These are phyloP conservation scores for Cacoxenus indagator DNA, from an alignment of 2,888 invertebrate species.

Conservation along the genomic window DNA sequence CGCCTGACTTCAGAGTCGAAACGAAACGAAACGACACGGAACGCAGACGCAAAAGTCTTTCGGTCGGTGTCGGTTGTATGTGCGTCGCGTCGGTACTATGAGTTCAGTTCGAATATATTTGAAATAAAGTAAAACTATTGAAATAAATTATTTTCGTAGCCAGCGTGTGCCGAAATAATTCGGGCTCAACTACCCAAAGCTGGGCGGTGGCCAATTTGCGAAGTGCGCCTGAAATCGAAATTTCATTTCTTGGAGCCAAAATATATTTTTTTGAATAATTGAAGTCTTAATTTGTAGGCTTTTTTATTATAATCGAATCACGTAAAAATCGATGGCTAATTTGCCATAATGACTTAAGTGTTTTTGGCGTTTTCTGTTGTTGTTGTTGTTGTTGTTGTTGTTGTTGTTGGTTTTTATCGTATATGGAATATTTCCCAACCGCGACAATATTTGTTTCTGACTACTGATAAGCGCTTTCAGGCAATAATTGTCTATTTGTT, in stretches of 20 bases:
- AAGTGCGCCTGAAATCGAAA: too few relatives aligned
- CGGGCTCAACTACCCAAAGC: constrained; percentile 10
- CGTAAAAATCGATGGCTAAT: constrained; percentile 18
- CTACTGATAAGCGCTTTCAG: not conserved
- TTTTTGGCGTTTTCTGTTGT: not conserved
- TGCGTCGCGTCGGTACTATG: too few relatives aligned
- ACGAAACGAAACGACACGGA: not conserved
- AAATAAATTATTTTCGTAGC: constrained; percentile 15
- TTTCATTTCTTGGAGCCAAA: not conserved
- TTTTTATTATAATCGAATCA: constrained; percentile 17
- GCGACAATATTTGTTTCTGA: not conserved
- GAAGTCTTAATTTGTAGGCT: not conserved
- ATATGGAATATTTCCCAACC: constrained; percentile 5
- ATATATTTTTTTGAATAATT: not conserved
- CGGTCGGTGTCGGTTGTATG: constrained; percentile 3
- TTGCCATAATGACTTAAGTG: not conserved
- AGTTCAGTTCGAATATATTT: too few relatives aligned
- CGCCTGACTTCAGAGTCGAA: not conserved
- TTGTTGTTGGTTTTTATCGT: constrained; percentile 1
- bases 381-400: not conserved
- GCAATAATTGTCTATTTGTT: not conserved
- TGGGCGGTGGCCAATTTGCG: not conserved
- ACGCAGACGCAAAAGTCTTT: constrained; percentile 8
- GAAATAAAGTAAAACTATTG: not conserved
- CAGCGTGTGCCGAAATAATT: not conserved